These are phyloP conservation scores for Aphyosemion australe DNA, from an alignment of 2,113 vertebrate genomes.

Conservation along the genomic window DNA sequence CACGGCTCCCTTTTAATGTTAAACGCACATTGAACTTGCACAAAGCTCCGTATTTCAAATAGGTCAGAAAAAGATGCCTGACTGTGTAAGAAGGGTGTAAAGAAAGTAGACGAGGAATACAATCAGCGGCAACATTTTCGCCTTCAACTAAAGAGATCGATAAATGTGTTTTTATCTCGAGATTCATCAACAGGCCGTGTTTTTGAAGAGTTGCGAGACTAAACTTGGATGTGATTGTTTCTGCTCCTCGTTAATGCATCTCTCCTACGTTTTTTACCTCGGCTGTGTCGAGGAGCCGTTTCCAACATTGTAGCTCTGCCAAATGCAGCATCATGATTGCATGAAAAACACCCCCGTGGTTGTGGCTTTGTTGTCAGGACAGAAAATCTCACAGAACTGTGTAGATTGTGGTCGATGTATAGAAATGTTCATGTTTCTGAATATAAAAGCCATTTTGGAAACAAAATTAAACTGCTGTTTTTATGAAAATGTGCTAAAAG, in stretches of 20 bases:
- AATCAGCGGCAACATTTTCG: neutral
- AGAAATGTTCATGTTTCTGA: neutral
- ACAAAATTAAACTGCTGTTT: too few relatives aligned
- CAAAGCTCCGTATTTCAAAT: neutral
- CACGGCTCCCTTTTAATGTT: neutral
- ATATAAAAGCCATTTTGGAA: neutral
- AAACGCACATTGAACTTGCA: neutral
- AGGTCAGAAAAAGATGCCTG: neutral
- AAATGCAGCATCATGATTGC: neutral
- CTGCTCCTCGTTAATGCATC: neutral
- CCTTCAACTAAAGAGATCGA: neutral
- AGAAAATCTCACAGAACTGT: neutral
- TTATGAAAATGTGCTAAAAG: too few relatives aligned
- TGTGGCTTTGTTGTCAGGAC: neutral
- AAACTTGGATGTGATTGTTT: neutral
- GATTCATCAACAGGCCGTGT: neutral
- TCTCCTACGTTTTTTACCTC: neutral
- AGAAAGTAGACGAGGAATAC: neutral
- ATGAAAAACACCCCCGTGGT: neutral
- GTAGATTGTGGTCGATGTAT: neutral
- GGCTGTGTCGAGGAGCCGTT: neutral
- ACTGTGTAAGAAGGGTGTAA: neutral
- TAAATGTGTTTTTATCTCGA: neutral
- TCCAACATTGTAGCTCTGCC: neutral
- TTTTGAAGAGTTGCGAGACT: neutral